phyloP scores from a whole-genome alignment of 2,113 vertebrate genomes.

The Centropus bengalensis region DNA sequence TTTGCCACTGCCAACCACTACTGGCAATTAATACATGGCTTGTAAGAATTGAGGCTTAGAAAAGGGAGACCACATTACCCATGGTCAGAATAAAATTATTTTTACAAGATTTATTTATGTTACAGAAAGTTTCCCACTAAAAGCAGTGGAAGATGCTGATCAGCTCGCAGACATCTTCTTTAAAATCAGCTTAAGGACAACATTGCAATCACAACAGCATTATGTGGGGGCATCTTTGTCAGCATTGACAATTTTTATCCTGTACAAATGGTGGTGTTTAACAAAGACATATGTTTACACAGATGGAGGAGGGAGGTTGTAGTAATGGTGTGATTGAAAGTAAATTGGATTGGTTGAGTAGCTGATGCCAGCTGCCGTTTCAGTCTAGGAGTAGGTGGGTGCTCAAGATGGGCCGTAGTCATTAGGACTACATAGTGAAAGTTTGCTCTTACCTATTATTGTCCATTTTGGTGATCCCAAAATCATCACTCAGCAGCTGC shows the following conservation, averaged over 20 bases:
- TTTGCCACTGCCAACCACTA: neutral
- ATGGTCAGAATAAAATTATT: neutral
- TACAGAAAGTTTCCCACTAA: neutral
- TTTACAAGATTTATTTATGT: neutral
- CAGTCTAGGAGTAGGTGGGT: constrained; percentile 59
- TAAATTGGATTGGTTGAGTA: constrained; percentile 64
- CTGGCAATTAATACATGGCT: neutral
- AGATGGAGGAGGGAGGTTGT: constrained; percentile 69
- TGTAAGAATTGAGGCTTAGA: neutral
- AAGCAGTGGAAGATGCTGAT: constrained; percentile 39
- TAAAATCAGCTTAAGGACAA: constrained; percentile 56
- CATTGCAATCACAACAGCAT: constrained; percentile 64
- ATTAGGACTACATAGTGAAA: neutral
- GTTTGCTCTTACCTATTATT: neutral
- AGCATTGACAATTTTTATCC: constrained; percentile 72
- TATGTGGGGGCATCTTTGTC: constrained; percentile 68
- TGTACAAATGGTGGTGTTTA: constrained; percentile 69
- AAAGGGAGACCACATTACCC: neutral
- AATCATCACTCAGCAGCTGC: neutral
- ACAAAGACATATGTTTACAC: constrained; percentile 71
- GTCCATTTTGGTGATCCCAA: neutral
- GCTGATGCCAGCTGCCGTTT: constrained; percentile 63
- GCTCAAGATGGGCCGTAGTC: neutral
- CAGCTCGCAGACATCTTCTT: constrained; percentile 41
- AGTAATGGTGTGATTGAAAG: constrained; percentile 71